phyloP scores from a whole-genome alignment of 1,140 invertebrate species.

The Periplaneta americana region DNA sequence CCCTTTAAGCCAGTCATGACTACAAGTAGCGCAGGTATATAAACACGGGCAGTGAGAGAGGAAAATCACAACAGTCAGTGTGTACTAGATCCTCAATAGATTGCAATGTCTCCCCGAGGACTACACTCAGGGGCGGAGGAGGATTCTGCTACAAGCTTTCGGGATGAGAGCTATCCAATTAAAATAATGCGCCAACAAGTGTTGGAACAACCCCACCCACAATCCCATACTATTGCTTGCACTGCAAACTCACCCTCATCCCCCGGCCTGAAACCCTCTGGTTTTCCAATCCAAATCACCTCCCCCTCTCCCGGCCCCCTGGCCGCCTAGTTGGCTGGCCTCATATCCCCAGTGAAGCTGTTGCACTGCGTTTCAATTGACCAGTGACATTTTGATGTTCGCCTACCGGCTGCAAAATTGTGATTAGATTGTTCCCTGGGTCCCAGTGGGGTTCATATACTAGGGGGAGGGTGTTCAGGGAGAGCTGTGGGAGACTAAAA shows the following conservation, averaged over 20 bases:
- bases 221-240: too few species aligned
- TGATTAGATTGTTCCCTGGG: conserved; percentile 24
- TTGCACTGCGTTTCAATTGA: conserved; percentile 14
- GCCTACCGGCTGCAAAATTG: conserved; percentile 22
- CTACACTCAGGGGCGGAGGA: too few species aligned
- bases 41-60: background rate
- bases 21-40: background rate
- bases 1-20: background rate
- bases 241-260: conserved; percentile 4
- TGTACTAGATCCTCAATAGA: conserved; percentile 16
- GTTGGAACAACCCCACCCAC: conserved; percentile 6
- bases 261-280: too few species aligned
- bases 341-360: background rate
- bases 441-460: background rate
- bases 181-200: conserved; percentile 23
- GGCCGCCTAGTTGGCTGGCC: too few species aligned
- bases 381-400: conserved; percentile 18
- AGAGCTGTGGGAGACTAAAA: conserved; percentile 24
- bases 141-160: too few species aligned
- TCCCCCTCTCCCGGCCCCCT: too few species aligned
- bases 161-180: conserved; percentile 18
- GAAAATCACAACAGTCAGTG: background rate
- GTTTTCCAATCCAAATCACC: background rate
- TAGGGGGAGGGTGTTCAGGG: conserved; percentile 23
- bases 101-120: conserved; percentile 18